phyloP scores from a whole-genome alignment of 2,888 invertebrate species.

The Phalangium opilio region DNA sequence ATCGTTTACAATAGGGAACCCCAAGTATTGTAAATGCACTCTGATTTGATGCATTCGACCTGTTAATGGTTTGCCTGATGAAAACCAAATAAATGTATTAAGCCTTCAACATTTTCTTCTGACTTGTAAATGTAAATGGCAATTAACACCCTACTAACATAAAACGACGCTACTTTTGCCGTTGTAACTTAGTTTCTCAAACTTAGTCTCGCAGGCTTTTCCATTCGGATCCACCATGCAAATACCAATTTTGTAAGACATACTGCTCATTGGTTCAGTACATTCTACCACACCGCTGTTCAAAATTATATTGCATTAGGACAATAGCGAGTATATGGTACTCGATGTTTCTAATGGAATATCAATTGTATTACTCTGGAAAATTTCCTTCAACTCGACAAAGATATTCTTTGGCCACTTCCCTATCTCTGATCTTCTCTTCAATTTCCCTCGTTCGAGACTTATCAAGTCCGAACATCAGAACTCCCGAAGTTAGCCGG shows the following conservation, averaged over 20 bases:
- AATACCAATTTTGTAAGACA: constrained; percentile 46
- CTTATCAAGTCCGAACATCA: constrained; percentile 83
- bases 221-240: constrained; percentile 85
- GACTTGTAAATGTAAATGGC: too few species aligned
- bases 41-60: constrained; percentile 98
- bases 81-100: constrained; percentile 29
- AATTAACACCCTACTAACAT: too few species aligned
- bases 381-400: constrained; percentile 88
- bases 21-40: constrained; percentile 92
- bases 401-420: constrained; percentile 87
- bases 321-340: too few species aligned
- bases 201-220: constrained; percentile 79
- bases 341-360: too few species aligned
- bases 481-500: constrained; percentile 81
- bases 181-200: constrained; percentile 76
- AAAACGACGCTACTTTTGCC: constrained; percentile 79
- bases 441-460: constrained; percentile 90
- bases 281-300: constrained; percentile 47
- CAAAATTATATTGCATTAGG: not conserved
- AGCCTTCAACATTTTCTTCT: too few species aligned
- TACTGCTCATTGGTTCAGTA: constrained; percentile 75
- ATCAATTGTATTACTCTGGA: constrained; percentile 81
- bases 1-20: constrained; percentile 94
- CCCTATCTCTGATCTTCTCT: constrained; percentile 77
- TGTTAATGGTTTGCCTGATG: constrained; percentile 53